A percentile compares a stretch with the other conserved stretches of the same genome.
Conservation (phyloP, 92 coral and sea anemone genomes). For the Umimayanthus kanabou region DNA sequence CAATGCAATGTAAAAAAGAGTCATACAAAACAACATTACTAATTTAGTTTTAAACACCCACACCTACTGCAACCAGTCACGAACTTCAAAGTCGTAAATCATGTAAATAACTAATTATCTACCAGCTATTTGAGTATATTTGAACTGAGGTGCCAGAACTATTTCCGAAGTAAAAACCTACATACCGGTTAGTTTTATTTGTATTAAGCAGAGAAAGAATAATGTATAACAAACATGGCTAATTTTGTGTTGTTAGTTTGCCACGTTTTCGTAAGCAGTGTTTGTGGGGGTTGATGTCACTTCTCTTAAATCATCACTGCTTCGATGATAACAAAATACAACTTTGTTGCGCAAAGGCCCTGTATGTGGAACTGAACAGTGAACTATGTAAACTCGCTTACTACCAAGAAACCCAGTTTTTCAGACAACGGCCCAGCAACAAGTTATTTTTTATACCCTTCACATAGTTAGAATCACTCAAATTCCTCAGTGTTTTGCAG, state of each 20-base stretch:
- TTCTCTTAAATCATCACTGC: slow-evolving; percentile 7
- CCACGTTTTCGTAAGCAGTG: background rate
- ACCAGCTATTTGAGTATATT: background rate
- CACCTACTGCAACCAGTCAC: slow-evolving; percentile 10
- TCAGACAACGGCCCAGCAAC: background rate
- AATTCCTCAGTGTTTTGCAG: background rate
- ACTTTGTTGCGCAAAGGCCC: background rate
- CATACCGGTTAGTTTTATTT: background rate
- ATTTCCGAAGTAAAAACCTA: background rate
- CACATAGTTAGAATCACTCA: background rate
- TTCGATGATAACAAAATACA: background rate
- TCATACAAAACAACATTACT: slow-evolving; percentile 13
- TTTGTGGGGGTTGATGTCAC: background rate
- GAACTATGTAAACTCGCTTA: background rate
- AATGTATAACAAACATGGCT: slow-evolving; percentile 26
- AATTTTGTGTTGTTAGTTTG: background rate
- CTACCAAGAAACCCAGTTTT: too few relatives aligned
- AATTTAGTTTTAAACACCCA: slow-evolving; percentile 16
- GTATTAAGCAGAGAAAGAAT: background rate
- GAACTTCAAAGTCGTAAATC: slow-evolving; percentile 30
- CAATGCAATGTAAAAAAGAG: slow-evolving; percentile 24
- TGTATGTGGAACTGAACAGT: too few relatives aligned
- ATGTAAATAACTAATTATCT: slow-evolving; percentile 22
- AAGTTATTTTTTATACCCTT: too few relatives aligned
- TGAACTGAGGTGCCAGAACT: background rate